A percentile compares a stretch with the other conserved stretches of the same genome.
phyloP scores from a whole-genome alignment of 2,113 vertebrate genomes.

The Elgaria multicarinata region DNA sequence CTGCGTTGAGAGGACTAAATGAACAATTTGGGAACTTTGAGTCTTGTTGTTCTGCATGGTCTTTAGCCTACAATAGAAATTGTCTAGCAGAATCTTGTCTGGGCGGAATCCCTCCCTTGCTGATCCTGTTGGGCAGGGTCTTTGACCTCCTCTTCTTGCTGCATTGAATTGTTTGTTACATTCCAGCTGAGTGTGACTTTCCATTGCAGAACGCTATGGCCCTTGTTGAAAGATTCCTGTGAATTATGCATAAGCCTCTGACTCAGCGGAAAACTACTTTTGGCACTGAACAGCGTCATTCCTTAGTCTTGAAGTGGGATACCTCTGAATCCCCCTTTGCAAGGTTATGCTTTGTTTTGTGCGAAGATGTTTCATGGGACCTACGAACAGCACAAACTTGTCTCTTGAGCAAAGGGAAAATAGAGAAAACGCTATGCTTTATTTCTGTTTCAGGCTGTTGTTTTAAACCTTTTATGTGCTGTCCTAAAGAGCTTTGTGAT shows the following conservation, averaged over 20 bases:
- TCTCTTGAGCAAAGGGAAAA: background rate
- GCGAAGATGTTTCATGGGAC: background rate
- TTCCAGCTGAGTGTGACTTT: slow-evolving; percentile 18
- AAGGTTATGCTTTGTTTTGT: background rate
- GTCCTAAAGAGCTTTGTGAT: background rate
- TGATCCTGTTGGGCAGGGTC: background rate
- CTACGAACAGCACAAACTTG: background rate
- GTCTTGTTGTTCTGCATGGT: background rate
- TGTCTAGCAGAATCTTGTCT: background rate
- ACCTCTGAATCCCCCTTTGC: background rate
- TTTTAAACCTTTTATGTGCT: background rate
- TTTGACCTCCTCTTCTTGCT: background rate
- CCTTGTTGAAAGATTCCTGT: slow-evolving; percentile 15
- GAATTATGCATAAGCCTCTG: slow-evolving; percentile 17
- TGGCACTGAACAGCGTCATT: background rate
- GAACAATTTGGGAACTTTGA: background rate
- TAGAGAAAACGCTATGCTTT: background rate
- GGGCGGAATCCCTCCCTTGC: background rate
- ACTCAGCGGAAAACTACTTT: slow-evolving; percentile 9
- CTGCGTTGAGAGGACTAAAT: background rate
- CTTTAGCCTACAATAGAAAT: background rate
- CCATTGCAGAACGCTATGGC: background rate
- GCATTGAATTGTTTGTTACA: slow-evolving; percentile 11
- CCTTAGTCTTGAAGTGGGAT: background rate
- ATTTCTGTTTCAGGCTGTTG: background rate